Conservation (phyloP, 2,113 vertebrate species). For the Lamprotornis superbus region DNA sequence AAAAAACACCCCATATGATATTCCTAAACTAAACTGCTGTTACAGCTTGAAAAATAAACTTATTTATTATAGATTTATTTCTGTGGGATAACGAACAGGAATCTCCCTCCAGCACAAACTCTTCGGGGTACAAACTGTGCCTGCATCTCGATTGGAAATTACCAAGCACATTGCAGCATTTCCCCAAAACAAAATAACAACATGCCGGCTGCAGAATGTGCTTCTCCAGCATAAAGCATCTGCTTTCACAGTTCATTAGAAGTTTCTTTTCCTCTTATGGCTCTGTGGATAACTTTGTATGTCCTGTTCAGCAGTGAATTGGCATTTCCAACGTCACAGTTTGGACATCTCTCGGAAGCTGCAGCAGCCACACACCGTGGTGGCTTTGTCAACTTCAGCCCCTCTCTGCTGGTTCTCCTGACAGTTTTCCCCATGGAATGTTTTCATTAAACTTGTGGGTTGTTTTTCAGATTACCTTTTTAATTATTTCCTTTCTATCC, state of each 20-base stretch:
- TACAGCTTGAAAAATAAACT: neutral
- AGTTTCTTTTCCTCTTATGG: conserved; percentile 12
- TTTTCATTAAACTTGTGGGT: neutral
- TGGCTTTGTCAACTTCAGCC: neutral
- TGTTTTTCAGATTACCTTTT: neutral
- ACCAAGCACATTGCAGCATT: neutral
- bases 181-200: conserved; percentile 1
- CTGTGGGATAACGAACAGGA: neutral
- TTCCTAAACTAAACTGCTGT: neutral
- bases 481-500: neutral
- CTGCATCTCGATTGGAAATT: neutral
- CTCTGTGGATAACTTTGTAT: neutral
- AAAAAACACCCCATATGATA: neutral
- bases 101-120: neutral
- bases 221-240: conserved; percentile 46
- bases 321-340: neutral
- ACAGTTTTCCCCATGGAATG: neutral
- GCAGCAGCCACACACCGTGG: fast-evolving
- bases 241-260: conserved; percentile 25
- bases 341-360: neutral
- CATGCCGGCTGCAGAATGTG: neutral
- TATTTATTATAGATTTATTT: neutral
- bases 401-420: neutral
- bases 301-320: neutral
- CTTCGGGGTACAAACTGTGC: neutral